Evolutionary conservation across 1,140 invertebrate genomes (phyloP).

Genomic region (Diachasma alloeum): DNA sequence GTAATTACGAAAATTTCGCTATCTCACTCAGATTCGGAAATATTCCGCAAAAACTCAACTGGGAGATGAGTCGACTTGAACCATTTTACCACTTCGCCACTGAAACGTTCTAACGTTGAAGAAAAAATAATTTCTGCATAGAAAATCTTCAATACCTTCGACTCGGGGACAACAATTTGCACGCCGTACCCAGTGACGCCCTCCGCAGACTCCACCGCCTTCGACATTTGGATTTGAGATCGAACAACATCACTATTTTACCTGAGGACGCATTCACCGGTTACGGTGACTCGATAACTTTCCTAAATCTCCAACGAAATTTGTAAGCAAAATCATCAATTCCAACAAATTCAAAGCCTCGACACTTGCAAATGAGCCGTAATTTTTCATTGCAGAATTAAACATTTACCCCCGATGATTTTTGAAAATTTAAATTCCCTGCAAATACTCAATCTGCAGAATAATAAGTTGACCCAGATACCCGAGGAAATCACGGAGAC

Average conservation of each 20-base stretch:
- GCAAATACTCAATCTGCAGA: conserved; percentile 86
- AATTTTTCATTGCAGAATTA: conserved; percentile 71
- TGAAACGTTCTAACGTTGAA: no score
- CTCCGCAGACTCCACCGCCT: conserved; percentile 82
- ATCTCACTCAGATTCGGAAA: no score
- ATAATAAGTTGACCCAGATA: conserved; percentile 84
- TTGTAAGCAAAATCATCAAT: conserved; percentile 70
- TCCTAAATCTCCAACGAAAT: conserved; percentile 90
- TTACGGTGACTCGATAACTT: conserved; percentile 90
- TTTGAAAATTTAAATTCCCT: conserved; percentile 89
- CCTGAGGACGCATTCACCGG: conserved; percentile 87
- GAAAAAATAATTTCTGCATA: conserved; percentile 54
- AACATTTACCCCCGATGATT: conserved; percentile 76
- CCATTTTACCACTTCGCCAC: no score
- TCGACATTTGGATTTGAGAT: conserved; percentile 85
- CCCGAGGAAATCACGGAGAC: conserved; percentile 89
- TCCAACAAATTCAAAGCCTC: background rate
- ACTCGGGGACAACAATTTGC: conserved; percentile 85
- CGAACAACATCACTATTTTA: conserved; percentile 85
- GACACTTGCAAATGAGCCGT: background rate
- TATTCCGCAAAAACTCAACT: no score
- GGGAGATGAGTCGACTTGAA: no score
- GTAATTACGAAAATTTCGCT: no score
- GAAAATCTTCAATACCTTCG: conserved; percentile 88
- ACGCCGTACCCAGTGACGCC: conserved; percentile 82